phyloP scores from a whole-genome alignment of 2,888 invertebrate genomes.

The Mythimna vitellina region DNA sequence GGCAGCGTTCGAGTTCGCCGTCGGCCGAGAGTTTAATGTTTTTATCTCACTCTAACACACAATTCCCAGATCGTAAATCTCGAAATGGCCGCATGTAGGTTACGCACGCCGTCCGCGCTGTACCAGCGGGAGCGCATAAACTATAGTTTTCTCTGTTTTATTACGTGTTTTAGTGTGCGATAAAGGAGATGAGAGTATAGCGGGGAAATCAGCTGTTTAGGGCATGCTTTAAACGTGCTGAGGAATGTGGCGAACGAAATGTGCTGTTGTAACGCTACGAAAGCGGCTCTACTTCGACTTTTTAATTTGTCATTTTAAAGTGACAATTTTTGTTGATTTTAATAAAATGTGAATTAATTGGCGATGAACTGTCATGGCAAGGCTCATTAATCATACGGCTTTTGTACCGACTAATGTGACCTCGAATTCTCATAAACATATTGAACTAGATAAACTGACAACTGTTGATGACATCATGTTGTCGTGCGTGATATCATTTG shows the following conservation, averaged over 20 bases:
- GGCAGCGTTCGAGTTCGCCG: constrained; percentile 83
- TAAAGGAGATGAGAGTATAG: constrained; percentile 89
- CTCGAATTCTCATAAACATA: constrained; percentile 11
- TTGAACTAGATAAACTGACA: constrained; percentile 1
- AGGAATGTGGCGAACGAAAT: constrained; percentile 90
- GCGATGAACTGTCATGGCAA: background rate
- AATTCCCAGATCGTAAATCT: constrained; percentile 91
- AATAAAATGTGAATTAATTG: constrained; percentile 8
- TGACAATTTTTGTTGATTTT: constrained; percentile 3
- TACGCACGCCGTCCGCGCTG: constrained; percentile 90
- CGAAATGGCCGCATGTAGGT: constrained; percentile 91
- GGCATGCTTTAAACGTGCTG: constrained; percentile 90
- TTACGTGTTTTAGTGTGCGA: constrained; percentile 87
- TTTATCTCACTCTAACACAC: constrained; percentile 90
- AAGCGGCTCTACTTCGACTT: constrained; percentile 80
- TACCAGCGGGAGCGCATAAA: constrained; percentile 88
- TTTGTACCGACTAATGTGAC: constrained; percentile 11
- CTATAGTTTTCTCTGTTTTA: constrained; percentile 91
- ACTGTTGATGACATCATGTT: constrained; percentile 15
- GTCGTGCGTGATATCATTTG: constrained; percentile 19
- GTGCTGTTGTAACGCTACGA: constrained; percentile 77
- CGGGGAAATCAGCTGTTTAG: constrained; percentile 90
- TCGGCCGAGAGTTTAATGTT: constrained; percentile 88
- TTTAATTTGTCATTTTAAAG: constrained; percentile 50
- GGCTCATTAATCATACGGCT: constrained; percentile 23